Percentiles rank a stretch among this genome's conserved stretches.
Conservation (phyloP, 2,888 invertebrate genomes). For the Leptinotarsa peninsularis region DNA sequence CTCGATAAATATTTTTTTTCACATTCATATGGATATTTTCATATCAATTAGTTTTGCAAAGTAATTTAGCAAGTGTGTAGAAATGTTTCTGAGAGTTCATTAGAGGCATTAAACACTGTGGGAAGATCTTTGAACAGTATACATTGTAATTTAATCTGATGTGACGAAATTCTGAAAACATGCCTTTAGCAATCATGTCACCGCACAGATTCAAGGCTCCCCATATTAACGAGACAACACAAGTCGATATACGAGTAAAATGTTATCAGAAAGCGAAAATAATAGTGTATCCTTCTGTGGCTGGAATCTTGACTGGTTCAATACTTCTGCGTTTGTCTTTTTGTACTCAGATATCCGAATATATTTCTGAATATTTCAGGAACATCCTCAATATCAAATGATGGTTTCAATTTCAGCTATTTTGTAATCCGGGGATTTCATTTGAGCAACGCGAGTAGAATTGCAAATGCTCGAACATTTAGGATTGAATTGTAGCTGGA, state of each 20-base stretch:
- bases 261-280: neutral
- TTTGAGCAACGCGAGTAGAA: constrained; percentile 51
- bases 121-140: neutral
- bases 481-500: constrained; percentile 51
- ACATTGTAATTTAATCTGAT: neutral
- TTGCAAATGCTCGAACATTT: constrained; percentile 53
- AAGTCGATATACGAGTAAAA: neutral
- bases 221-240: neutral
- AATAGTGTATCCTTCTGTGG: neutral
- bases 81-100: neutral
- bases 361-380: constrained; percentile 8
- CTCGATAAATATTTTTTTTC: too few relatives aligned
- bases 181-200: neutral
- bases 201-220: neutral
- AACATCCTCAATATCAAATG: constrained; percentile 37
- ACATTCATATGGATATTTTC: too few relatives aligned
- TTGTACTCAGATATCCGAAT: neutral
- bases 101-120: neutral
- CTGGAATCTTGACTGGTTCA: neutral
- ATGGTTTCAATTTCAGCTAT: constrained; percentile 49
- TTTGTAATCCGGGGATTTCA: constrained; percentile 53
- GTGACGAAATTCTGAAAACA: neutral
- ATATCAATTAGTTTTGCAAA: too few relatives aligned
- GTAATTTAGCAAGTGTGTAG: too few relatives aligned
- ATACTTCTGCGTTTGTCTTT: neutral